Evolutionary conservation across 1,140 invertebrate species (phyloP), one percentile per base, ranked within the genome.

Genomic region (Capitella teleta): DNA sequence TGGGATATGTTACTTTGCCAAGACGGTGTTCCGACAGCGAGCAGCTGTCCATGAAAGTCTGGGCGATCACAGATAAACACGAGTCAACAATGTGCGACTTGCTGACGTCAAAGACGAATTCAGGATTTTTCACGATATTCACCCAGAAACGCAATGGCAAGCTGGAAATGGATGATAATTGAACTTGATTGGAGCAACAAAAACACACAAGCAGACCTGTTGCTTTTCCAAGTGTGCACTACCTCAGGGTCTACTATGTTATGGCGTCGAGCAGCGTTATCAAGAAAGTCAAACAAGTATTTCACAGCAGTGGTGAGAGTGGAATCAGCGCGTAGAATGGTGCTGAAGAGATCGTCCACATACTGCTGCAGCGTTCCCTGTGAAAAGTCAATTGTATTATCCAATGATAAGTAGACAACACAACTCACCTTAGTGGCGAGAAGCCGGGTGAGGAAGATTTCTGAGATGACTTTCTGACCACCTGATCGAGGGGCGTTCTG

Each of bases 211-310:
- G n/a, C 21, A 5, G 58, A 79, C 76, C 77, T 82, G 76, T 99
- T 99, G 70, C 91, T 97, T 72, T 99, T 99, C 96, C 96, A 99
- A 51, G 94, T 98, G 74, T 98, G 94, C 16, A 98, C 92, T n/a
- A 79, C 93, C 74, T 98, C 93, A 30, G 87, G 87, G 75, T 98
- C 93, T 48, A 86, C 87, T 55, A 98, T 98, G 41, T 88, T 88
- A 49, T 76, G 64, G 38, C 87, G 82, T 21, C 89, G 68, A 18
- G 93, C 94, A 75, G 97, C 92, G 71, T 97, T 91, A 71, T 99
- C 95, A 54, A 99, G 79, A 72, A 98, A 98, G 75, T 99, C 96
- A 75, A 98, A 99, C 90, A 99, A 93, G 67, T 98, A 98, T 74
- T 98, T 99, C 61, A 99, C 95, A 52, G 92, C 92, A 51, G 43